These are phyloP conservation scores for Otus sunia DNA, from an alignment of 2,113 vertebrate species.

Conservation along the genomic window DNA sequence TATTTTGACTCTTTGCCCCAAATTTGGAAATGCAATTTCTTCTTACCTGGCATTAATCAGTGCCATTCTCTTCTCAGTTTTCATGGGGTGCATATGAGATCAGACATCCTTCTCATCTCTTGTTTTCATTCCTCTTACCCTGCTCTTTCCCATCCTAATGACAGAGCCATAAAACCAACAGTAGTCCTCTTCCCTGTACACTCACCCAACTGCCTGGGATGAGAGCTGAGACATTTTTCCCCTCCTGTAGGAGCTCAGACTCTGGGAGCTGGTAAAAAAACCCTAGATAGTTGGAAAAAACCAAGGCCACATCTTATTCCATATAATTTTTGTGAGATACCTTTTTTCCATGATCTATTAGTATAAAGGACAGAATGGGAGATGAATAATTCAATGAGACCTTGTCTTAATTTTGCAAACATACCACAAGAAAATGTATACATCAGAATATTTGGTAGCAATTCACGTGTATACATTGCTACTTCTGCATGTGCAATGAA, in stretches of 20 bases:
- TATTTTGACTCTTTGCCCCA: background rate
- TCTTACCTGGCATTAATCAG: background rate
- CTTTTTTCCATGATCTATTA: background rate
- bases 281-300: background rate
- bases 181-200: background rate
- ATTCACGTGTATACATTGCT: background rate
- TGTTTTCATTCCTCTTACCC: background rate
- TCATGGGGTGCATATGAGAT: background rate
- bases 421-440: background rate
- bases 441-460: background rate
- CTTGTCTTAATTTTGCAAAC: background rate
- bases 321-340: background rate
- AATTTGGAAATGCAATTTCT: background rate
- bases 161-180: background rate
- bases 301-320: background rate
- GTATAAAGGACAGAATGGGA: background rate
- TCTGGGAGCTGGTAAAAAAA: background rate
- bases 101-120: background rate
- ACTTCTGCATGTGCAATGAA: background rate
- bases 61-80: background rate
- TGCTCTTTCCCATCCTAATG: background rate
- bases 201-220: background rate
- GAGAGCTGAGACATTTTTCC: background rate
- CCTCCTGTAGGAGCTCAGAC: background rate
- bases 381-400: background rate